A percentile compares a stretch with the other conserved stretches of the same genome.
Evolutionary conservation across 2,113 vertebrate species (phyloP).

Genomic region (Brachypodius melanocephalos): DNA sequence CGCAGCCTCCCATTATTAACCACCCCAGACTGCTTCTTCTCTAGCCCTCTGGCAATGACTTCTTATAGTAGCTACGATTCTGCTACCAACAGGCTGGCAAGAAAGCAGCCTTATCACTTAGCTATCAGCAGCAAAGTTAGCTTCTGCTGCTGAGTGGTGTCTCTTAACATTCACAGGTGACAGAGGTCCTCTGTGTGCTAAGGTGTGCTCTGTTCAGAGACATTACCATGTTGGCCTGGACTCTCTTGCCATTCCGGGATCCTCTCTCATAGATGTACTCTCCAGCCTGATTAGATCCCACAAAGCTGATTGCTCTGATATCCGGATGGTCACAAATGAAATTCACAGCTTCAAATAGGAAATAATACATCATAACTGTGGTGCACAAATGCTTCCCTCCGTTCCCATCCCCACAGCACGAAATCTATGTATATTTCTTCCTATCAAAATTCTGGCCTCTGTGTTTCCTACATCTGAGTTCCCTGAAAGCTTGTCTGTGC

Average conservation of each 20-base stretch:
- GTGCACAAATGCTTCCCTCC: background rate
- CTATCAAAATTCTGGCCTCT: fast-evolving
- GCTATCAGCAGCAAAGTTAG: background rate
- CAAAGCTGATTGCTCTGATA: conserved; percentile 97
- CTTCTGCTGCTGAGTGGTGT: background rate
- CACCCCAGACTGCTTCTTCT: background rate
- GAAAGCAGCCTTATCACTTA: background rate
- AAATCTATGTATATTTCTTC: background rate
- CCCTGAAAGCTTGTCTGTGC: background rate
- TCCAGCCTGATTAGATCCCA: conserved; percentile 96
- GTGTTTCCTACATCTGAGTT: background rate
- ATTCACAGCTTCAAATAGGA: conserved; percentile 84
- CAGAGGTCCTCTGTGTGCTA: background rate
- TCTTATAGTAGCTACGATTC: background rate
- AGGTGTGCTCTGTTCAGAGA: background rate
- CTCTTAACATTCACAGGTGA: background rate
- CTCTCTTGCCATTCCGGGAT: conserved; percentile 92
- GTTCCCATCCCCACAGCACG: background rate
- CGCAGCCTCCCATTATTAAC: background rate
- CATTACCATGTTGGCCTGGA: conserved; percentile 97
- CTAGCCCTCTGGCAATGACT: background rate
- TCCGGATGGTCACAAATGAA: conserved; percentile 95
- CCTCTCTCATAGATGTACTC: conserved; percentile 97
- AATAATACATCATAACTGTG: conserved; percentile 22
- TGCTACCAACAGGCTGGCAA: background rate